Evolutionary conservation across 2,113 vertebrate genomes (phyloP), one percentile per base, ranked within the genome.

Genomic region (Sclerurus mexicanus): DNA sequence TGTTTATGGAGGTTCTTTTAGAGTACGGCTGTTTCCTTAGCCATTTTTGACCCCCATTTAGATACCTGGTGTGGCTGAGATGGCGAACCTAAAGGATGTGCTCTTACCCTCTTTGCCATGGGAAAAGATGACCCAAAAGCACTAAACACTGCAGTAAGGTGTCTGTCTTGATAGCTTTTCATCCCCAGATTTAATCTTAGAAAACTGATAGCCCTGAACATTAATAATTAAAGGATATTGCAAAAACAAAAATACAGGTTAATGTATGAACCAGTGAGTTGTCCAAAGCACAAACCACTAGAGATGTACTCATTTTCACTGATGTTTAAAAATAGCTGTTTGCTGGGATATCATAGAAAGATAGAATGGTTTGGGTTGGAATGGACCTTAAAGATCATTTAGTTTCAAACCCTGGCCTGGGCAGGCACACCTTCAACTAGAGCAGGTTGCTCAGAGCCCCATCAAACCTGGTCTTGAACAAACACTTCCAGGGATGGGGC

Each of bases 81-180:
- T 71, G 37, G 25, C 59, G 67, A 25, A 58, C 4, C 0, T 1
- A 53, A 69, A 56, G 76, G 20, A 30, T 42, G 10, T 7, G 11
- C 12, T 52, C 16, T 60, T 56, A 12, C 44, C 21, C 8, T 64
- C 84, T 68, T 46, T 20, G 12, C 24, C 0, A 0, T 23, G 31
- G 18, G 22, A 49, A 69, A 58, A 49, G 75, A 27, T 0, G 8
- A 56, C 17, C 31, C 23, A 42, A 28, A 39, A 12, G 27, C 3
- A 0, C 44, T 39, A 11, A 46, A 18, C 8, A 3, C 11, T 62
- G 9, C 14, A 14, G 7, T 55, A 30, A 52, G 0, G 5, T 47
- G 25, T 63, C n/a, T 60, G 30, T n/a, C 17, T 85, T 22, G 12
- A 19, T 20, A 63, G 40, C 25, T 91, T 58, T 83, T 64, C 20